phyloP scores from a whole-genome alignment of 1,140 invertebrate genomes.

The Chelonus insularis region DNA sequence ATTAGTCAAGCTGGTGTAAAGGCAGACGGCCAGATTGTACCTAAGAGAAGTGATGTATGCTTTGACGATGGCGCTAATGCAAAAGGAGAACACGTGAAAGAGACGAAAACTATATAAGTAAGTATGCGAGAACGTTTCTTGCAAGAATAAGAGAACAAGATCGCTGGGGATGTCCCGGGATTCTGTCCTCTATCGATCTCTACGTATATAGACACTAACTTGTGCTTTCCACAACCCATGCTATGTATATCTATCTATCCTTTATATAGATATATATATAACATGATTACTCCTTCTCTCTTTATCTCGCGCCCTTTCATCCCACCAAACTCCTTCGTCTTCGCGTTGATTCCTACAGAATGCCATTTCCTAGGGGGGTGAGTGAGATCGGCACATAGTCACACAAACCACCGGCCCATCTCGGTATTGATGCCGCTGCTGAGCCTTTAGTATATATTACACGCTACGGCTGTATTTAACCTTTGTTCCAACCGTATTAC shows the following conservation, averaged over 20 bases:
- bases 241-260: constrained; percentile 34
- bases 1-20: constrained; percentile 39
- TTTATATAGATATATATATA: constrained; percentile 37
- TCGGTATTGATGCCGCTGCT: too few relatives aligned
- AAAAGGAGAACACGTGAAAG: constrained; percentile 31
- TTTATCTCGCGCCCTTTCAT: constrained; percentile 32
- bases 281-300: constrained; percentile 31
- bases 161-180: constrained; percentile 59
- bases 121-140: constrained; percentile 53
- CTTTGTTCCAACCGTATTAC: too few relatives aligned
- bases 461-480: too few relatives aligned
- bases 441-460: too few relatives aligned
- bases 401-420: too few relatives aligned
- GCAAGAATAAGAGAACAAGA: constrained; percentile 61
- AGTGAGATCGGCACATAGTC: too few relatives aligned
- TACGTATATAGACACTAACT: constrained; percentile 57
- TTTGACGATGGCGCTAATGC: constrained; percentile 36
- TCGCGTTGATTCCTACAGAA: too few relatives aligned
- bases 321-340: constrained; percentile 24
- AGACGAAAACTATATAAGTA: constrained; percentile 31
- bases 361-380: too few relatives aligned
- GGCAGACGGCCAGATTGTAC: neutral
- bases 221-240: constrained; percentile 54
- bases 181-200: constrained; percentile 61
- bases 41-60: neutral